These are phyloP conservation scores for Acromyrmex heyeri DNA, from an alignment of 1,140 invertebrate genomes.

Conservation along the genomic window DNA sequence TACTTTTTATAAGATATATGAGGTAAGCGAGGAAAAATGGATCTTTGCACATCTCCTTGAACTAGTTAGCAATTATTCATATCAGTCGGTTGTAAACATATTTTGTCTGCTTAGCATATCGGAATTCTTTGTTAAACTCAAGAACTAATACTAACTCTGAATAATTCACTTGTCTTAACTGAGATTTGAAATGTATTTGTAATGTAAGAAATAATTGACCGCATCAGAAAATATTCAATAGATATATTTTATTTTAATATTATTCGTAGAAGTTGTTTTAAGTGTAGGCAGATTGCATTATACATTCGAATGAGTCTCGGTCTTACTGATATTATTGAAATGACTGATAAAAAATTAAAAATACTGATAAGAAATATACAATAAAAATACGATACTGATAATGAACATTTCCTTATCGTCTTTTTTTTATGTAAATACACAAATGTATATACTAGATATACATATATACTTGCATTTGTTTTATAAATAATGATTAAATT, in stretches of 20 bases:
- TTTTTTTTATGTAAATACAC: not conserved
- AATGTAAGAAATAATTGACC: not conserved
- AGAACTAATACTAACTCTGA: not conserved
- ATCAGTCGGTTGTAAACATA: not conserved
- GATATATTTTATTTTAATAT: not conserved
- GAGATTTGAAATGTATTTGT: not conserved
- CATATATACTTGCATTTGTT: too few species aligned
- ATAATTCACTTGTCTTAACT: not conserved
- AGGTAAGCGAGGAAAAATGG: not conserved
- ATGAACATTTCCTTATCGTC: not conserved
- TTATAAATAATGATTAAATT: not conserved
- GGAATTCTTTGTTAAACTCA: not conserved
- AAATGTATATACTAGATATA: too few species aligned
- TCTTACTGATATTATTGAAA: not conserved
- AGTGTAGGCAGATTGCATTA: not conserved
- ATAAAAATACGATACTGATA: slow-evolving; percentile 1
- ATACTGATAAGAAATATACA: not conserved
- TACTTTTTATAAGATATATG: not conserved
- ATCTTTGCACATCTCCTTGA: slow-evolving; percentile 14
- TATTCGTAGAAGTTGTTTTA: not conserved
- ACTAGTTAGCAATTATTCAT: not conserved
- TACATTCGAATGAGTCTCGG: not conserved
- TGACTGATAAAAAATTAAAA: not conserved
- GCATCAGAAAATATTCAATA: not conserved
- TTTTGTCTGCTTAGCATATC: not conserved